Base-by-base conservation (phyloP, 2,888 invertebrate species). In the Tethea ocularis region DNA sequence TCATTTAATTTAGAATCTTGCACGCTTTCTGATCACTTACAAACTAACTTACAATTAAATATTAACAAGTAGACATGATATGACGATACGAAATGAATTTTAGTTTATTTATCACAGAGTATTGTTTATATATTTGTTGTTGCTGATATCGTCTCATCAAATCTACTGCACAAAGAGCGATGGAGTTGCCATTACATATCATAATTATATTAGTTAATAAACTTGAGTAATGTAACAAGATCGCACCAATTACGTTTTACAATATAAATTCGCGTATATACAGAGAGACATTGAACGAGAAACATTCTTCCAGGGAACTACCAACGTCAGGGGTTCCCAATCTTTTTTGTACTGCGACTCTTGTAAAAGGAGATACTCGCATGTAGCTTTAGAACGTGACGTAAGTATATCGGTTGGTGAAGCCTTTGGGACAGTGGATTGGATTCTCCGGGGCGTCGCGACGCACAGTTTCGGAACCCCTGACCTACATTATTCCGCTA, bases 1-100 rank as follows among this genome's bases (percentile, higher is more conserved):
- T 68, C 61, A 63, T 62, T 60, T 89, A 89, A 87, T 91, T 91
- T 90, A 90, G 90, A 90, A 90, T 90, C 62, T 87, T 83, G 83
- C 87, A 90, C 90, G 87, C 88, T 88, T 87, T 77, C 68, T 72
- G 75, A 73, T 66, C 69, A 41, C 73, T 78, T 82, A 82, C 60
- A 56, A 38, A 52, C 60, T 66, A 64, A 59, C 57, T 57, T 64
- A 60, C 54, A 65, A 22, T 41, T 57, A 57, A 33, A 61, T 3
- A 2, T 15, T 38, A 8, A 17, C n/a, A n/a, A 4, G 17, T 17
- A 46, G 41, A 46, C 20, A 17, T n/a, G 41, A 46, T n/a, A 2
- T 0, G 17, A 41, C 41, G 41, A 46, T 10, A 46, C 41, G 20
- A 0, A 46, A n/a, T 17, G 41, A 20, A 46, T 20, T 24, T 24